Conservation (phyloP, 2,797 vertebrate species). For the Ataeniobius toweri region DNA sequence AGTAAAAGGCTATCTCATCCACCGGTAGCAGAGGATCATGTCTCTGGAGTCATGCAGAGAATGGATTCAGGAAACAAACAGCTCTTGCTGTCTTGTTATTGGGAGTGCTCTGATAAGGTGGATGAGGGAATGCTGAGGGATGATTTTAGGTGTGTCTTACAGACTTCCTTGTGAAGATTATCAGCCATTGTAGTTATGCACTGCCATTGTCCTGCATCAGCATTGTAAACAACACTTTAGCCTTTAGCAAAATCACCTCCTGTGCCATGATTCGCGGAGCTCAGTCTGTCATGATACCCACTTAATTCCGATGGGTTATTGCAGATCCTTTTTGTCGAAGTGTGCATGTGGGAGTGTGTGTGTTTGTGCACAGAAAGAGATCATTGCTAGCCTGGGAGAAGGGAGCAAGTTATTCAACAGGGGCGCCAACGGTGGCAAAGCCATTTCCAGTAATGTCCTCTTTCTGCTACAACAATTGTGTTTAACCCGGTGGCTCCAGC, state of each 20-base stretch:
- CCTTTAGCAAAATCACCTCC: constrained; percentile 55
- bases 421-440: constrained; percentile 76
- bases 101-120: constrained; percentile 60
- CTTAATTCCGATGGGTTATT: constrained; percentile 64
- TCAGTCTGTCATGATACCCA: constrained; percentile 62
- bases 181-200: constrained; percentile 55
- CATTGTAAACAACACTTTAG: constrained; percentile 46
- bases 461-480: constrained; percentile 83
- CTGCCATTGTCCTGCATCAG: constrained; percentile 40
- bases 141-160: constrained; percentile 61
- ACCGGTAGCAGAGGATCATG: constrained; percentile 56
- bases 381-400: constrained; percentile 72
- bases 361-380: constrained; percentile 58
- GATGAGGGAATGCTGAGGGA: constrained; percentile 50
- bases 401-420: constrained; percentile 75
- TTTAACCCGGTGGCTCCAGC: constrained; percentile 82
- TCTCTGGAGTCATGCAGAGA: constrained; percentile 62
- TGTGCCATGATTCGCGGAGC: constrained; percentile 50
- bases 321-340: constrained; percentile 51
- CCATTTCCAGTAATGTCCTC: constrained; percentile 84
- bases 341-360: constrained; percentile 28
- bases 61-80: constrained; percentile 67
- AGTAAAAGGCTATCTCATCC: constrained; percentile 70
- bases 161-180: constrained; percentile 44
- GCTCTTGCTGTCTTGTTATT: constrained; percentile 67